Percentiles rank a stretch among this genome's conserved stretches.
Evolutionary conservation across 1,140 invertebrate genomes (phyloP).

Genomic region (Calephelis virginiensis): DNA sequence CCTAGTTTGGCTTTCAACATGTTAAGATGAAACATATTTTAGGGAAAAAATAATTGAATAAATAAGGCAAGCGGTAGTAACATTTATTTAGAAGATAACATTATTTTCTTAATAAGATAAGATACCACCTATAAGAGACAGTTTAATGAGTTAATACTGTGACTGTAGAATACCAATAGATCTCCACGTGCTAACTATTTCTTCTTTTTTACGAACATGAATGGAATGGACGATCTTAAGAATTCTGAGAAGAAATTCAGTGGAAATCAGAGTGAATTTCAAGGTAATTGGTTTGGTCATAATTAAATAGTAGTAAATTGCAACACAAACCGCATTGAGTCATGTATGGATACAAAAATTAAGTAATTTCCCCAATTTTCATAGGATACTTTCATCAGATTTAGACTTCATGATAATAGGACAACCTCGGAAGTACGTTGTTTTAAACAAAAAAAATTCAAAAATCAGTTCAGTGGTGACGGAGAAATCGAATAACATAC

Average conservation of each 20-base stretch:
- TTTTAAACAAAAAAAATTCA: no score
- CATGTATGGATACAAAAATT: no score
- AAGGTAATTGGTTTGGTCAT: neutral
- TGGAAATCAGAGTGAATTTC: neutral
- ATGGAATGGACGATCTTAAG: neutral
- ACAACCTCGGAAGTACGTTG: no score
- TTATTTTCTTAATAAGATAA: constrained; percentile 2
- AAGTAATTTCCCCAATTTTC: no score
- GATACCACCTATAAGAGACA: neutral
- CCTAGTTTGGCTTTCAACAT: no score
- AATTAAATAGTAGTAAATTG: no score
- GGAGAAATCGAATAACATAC: no score
- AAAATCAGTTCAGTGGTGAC: no score
- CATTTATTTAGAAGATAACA: constrained; percentile 1
- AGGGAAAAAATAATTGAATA: constrained; percentile 8
- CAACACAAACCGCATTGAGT: no score
- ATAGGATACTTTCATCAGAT: no score
- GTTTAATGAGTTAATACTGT: neutral
- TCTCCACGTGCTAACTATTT: neutral
- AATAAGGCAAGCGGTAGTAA: constrained; percentile 5
- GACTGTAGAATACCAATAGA: neutral
- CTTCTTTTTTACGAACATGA: neutral
- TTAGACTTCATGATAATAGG: no score
- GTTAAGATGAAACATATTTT: neutral
- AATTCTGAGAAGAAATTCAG: neutral